Percentiles rank a stretch among this genome's conserved stretches.
phyloP scores from a whole-genome alignment of 2,888 invertebrate genomes.

The Rhingia rostrata region DNA sequence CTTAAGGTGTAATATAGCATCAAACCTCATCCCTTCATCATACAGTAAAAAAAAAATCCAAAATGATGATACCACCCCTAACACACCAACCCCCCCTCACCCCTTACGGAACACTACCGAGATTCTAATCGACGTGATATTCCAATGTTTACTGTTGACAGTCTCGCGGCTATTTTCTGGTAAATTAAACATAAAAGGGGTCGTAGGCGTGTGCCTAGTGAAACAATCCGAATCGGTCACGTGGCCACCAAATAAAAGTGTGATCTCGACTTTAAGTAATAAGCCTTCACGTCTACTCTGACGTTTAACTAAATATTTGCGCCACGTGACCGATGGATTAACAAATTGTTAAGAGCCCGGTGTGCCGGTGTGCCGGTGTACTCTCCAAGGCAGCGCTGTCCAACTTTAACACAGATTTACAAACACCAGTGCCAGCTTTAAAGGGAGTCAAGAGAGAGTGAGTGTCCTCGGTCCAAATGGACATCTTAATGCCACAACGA shows the following conservation, averaged over 20 bases:
- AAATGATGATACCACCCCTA: too few relatives aligned
- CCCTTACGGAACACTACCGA: not conserved
- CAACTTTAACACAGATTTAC: constrained; percentile 16
- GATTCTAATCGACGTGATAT: constrained; percentile 48
- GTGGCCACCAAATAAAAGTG: constrained; percentile 59
- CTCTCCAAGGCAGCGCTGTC: not conserved
- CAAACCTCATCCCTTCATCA: too few relatives aligned
- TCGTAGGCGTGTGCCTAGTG: constrained; percentile 68
- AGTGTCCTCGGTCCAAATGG: constrained; percentile 6
- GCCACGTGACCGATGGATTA: constrained; percentile 69
- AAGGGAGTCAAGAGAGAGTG: constrained; percentile 27
- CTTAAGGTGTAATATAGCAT: too few relatives aligned
- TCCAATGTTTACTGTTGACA: constrained; percentile 76
- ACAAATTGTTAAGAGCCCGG: constrained; percentile 51
- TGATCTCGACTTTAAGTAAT: constrained; percentile 37
- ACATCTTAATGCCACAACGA: constrained; percentile 62
- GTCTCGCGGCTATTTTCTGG: constrained; percentile 79
- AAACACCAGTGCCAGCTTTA: constrained; percentile 27
- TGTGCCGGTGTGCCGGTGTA: constrained; percentile 15
- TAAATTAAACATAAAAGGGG: constrained; percentile 78
- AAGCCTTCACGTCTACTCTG: constrained; percentile 50
- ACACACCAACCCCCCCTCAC: too few relatives aligned
- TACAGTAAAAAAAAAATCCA: too few relatives aligned
- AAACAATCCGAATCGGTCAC: constrained; percentile 71
- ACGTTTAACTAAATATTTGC: constrained; percentile 67